These are phyloP conservation scores for Lagopus muta DNA, from an alignment of 2,113 vertebrate species.

Conservation along the genomic window DNA sequence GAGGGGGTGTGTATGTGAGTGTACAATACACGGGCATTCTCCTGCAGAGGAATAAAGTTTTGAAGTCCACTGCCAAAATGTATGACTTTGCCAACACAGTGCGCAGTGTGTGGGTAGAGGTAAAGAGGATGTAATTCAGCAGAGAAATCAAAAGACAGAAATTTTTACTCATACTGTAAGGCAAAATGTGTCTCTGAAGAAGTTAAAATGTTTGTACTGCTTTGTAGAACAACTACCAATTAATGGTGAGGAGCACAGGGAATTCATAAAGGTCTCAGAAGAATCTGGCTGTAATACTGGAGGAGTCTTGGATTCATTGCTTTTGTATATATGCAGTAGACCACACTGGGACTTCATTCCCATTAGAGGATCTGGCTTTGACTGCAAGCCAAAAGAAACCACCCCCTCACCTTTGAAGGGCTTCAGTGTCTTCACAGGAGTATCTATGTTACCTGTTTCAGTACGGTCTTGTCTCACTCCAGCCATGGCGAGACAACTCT, in stretches of 20 bases:
- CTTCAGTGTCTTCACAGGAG: neutral
- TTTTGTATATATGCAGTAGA: neutral
- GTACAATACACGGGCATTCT: neutral
- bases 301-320: neutral
- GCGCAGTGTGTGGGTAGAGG: conserved; percentile 29
- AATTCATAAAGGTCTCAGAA: neutral
- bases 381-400: neutral
- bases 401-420: neutral
- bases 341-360: neutral
- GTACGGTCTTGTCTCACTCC: neutral
- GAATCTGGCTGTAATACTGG: neutral
- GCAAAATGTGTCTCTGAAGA: neutral
- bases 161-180: neutral
- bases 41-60: neutral
- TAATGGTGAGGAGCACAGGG: neutral
- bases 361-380: neutral
- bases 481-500: neutral
- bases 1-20: neutral
- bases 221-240: neutral
- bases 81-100: neutral
- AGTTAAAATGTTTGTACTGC: neutral
- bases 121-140: neutral
- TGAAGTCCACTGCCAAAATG: conserved; percentile 43
- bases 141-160: neutral
- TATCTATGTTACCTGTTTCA: neutral